Evolutionary conservation across 2,797 vertebrate genomes (phyloP).

Genomic region (Sebastes minor): DNA sequence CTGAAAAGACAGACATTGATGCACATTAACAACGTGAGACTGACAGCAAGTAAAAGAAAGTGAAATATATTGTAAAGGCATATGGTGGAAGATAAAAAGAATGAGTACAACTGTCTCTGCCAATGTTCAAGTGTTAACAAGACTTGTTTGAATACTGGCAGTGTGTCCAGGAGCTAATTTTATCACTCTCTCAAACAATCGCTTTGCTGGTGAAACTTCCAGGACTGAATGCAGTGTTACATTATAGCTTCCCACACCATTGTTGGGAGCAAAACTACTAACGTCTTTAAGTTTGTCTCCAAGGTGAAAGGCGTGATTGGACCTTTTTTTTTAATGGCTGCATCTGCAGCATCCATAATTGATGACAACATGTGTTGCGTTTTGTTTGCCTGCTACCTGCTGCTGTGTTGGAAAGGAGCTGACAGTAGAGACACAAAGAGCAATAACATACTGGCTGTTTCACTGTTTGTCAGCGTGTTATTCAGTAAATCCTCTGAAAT

Average conservation of each 20-base stretch:
- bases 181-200: background rate
- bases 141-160: background rate
- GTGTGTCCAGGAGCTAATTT: background rate
- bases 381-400: background rate
- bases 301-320: background rate
- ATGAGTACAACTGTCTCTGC: background rate
- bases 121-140: background rate
- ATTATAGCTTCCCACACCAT: background rate
- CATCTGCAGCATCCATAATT: conserved; percentile 2
- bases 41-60: background rate
- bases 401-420: background rate
- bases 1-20: conserved; percentile 9
- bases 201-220: background rate
- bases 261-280: background rate
- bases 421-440: background rate
- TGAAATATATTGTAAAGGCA: background rate
- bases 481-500: background rate
- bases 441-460: background rate
- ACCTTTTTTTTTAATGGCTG: background rate
- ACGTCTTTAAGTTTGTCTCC: background rate
- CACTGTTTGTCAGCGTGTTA: background rate
- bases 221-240: background rate
- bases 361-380: background rate
- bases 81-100: background rate
- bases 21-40: background rate